These are phyloP conservation scores for Anolis apletophallus DNA, from an alignment of 2,797 vertebrate genomes.

Conservation along the genomic window DNA sequence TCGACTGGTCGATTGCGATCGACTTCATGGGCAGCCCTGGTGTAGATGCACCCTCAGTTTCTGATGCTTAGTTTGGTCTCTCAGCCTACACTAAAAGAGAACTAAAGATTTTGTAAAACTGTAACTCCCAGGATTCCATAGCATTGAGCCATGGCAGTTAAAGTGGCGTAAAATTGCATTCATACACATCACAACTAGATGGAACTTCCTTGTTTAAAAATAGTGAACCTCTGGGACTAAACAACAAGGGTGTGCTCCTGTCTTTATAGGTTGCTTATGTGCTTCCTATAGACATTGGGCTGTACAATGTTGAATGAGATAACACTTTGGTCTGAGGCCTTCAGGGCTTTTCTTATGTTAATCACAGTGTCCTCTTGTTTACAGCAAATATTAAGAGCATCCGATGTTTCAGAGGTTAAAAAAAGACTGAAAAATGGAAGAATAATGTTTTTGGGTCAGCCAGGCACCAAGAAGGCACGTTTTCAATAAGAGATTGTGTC, in stretches of 20 bases:
- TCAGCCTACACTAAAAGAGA: too few species aligned
- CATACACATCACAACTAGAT: too few species aligned
- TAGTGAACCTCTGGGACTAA: too few species aligned
- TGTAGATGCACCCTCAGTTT: too few species aligned
- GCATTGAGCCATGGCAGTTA: too few species aligned
- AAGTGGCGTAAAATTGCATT: too few species aligned
- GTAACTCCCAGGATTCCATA: too few species aligned
- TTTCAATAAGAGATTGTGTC: constrained; percentile 5
- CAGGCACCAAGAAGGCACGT: background rate
- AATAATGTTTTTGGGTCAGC: background rate
- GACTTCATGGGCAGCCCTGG: too few species aligned
- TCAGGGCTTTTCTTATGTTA: background rate
- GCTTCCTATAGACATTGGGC: background rate
- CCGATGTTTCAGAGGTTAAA: background rate
- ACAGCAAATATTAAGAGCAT: background rate
- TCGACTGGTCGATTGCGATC: too few species aligned
- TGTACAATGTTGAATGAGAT: background rate
- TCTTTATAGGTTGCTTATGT: background rate
- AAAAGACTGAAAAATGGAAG: background rate
- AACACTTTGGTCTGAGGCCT: constrained; percentile 41
- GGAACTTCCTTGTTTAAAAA: too few species aligned
- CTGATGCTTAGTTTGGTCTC: too few species aligned
- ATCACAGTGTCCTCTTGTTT: background rate
- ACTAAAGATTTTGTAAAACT: too few species aligned
- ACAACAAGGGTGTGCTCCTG: background rate